Evolutionary conservation across 2,888 invertebrate species (phyloP).

Genomic region (Incurvaria masculella): DNA sequence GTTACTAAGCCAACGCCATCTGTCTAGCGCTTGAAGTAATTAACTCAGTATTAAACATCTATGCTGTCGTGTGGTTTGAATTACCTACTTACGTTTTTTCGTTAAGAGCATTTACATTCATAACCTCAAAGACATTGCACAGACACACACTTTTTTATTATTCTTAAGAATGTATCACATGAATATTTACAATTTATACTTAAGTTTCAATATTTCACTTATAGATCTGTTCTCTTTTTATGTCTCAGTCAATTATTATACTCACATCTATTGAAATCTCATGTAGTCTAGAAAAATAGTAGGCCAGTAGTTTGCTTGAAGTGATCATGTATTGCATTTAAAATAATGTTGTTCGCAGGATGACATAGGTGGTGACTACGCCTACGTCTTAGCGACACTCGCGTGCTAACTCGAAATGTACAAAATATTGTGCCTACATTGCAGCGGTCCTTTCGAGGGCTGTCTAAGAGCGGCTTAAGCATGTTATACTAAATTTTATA

Average conservation of each 20-base stretch:
- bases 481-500: slow-evolving; percentile 24
- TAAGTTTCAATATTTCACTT: too few relatives aligned
- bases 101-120: slow-evolving; percentile 1
- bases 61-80: neutral
- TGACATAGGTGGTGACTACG: slow-evolving; percentile 67
- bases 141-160: slow-evolving; percentile 1
- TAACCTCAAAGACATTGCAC: slow-evolving; percentile 2
- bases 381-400: slow-evolving; percentile 60
- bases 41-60: neutral
- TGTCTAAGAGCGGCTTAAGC: neutral
- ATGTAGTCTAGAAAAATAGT: slow-evolving; percentile 9
- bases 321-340: slow-evolving; percentile 22
- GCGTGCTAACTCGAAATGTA: slow-evolving; percentile 30
- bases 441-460: too few relatives aligned
- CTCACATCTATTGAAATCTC: slow-evolving; percentile 8
- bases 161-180: slow-evolving; percentile 1
- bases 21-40: neutral
- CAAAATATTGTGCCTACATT: neutral
- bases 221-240: slow-evolving; percentile 1
- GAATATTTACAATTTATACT: slow-evolving; percentile 1
- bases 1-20: slow-evolving; percentile 46
- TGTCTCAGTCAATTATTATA: too few relatives aligned
- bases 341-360: slow-evolving; percentile 57
- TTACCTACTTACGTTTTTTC: neutral
- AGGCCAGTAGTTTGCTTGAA: neutral